Conservation (phyloP, 37 sponge, comb jelly and placozoan species). For the Agelas oroides region DNA sequence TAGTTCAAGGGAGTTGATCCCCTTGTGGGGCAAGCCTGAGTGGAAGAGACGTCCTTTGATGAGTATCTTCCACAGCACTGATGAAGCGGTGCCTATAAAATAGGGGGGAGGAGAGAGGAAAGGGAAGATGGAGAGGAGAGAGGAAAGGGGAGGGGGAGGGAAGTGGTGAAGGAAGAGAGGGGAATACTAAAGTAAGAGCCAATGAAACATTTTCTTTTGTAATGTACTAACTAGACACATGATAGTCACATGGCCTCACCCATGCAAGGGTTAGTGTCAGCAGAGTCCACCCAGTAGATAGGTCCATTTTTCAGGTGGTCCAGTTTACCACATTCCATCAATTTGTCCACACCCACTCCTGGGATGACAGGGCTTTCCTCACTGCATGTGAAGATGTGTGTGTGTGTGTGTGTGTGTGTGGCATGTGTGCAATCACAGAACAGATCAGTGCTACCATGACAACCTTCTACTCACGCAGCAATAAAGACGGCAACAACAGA, state of each 20-base stretch:
- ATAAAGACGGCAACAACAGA: constrained; percentile 80
- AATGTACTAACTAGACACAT: no score
- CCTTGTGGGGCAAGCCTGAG: constrained; percentile 86
- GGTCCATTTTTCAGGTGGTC: constrained; percentile 76
- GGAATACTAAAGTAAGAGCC: no score
- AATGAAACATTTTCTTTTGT: no score
- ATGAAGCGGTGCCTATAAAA: constrained; percentile 55
- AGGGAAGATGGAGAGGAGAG: no score
- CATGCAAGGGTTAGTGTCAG: constrained; percentile 77
- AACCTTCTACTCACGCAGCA: constrained; percentile 40
- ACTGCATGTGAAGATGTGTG: constrained; percentile 7
- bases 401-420: no score
- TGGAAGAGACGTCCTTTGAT: constrained; percentile 77
- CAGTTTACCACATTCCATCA: constrained; percentile 71
- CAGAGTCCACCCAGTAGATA: constrained; percentile 80
- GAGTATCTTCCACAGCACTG: constrained; percentile 69
- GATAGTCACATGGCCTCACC: constrained; percentile 21
- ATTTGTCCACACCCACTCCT: constrained; percentile 77
- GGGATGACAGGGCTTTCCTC: constrained; percentile 74
- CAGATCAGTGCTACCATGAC: no score
- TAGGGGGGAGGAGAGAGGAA: no score
- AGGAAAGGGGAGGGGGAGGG: no score
- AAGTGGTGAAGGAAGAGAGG: no score
- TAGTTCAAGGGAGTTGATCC: constrained; percentile 78
- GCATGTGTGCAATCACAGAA: no score